Evolutionary conservation across 2,113 vertebrate genomes (phyloP).

Genomic region (Trematocara variabile): DNA sequence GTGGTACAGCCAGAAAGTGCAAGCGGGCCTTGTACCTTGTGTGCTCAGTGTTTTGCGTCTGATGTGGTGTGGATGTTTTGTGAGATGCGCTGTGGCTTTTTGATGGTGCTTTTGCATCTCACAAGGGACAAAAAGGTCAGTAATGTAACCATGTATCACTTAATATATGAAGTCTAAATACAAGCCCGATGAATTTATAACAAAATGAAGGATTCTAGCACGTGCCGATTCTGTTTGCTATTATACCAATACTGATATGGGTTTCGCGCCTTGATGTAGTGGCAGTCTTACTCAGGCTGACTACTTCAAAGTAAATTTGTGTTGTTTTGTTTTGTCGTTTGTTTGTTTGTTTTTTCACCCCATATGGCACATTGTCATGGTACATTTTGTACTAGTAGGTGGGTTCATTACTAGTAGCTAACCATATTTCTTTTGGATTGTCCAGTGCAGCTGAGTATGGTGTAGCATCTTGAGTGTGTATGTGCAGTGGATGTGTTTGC

Average conservation of each 20-base stretch:
- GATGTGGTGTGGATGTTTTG: constrained; percentile 42
- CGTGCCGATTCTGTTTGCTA: constrained; percentile 27
- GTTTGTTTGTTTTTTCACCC: neutral
- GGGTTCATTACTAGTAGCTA: constrained; percentile 49
- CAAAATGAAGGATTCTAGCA: constrained; percentile 68
- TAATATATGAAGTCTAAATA: constrained; percentile 66
- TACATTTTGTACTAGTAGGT: constrained; percentile 34
- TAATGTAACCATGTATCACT: constrained; percentile 52
- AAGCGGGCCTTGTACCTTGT: constrained; percentile 72
- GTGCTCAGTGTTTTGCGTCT: constrained; percentile 70
- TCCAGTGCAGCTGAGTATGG: constrained; percentile 54
- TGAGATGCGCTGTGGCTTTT: constrained; percentile 48
- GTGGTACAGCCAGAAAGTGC: constrained; percentile 61
- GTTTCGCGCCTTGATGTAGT: constrained; percentile 30
- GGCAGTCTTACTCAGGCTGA: constrained; percentile 30
- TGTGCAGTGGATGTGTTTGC: neutral
- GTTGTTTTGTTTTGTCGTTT: neutral
- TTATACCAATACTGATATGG: constrained; percentile 15
- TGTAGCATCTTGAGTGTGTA: constrained; percentile 21
- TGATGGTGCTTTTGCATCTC: constrained; percentile 56
- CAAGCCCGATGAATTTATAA: constrained; percentile 33
- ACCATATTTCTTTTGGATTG: constrained; percentile 43
- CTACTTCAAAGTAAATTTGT: constrained; percentile 21
- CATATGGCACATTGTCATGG: constrained; percentile 24
- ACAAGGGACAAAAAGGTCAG: constrained; percentile 70